Evolutionary conservation across 23 tunicate species (phyloP), one percentile per base, ranked within the genome.

Genomic region (Ascidia mentula): DNA sequence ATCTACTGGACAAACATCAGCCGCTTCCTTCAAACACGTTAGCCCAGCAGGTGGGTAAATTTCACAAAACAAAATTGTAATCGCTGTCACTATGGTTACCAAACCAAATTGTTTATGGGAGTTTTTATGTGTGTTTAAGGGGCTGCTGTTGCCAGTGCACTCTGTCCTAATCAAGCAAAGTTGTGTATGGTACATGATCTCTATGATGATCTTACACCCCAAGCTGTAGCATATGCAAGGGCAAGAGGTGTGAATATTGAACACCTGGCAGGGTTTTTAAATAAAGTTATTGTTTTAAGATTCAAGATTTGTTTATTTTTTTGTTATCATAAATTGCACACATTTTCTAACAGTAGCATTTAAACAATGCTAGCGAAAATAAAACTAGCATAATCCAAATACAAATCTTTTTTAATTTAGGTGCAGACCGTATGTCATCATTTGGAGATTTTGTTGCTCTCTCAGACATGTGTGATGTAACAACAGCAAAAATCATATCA

Each of bases 341-440:
- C n/a, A n/a, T n/a, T n/a, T n/a, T n/a, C n/a, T n/a, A n/a, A n/a
- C n/a, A n/a, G n/a, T n/a, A n/a, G n/a, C n/a, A n/a, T n/a, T n/a
- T n/a, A n/a, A n/a, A n/a, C n/a, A n/a, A n/a, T n/a, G n/a, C n/a
- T n/a, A n/a, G n/a, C n/a, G n/a, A n/a, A n/a, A n/a, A n/a, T n/a
- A n/a, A n/a, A n/a, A n/a, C n/a, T n/a, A n/a, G n/a, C n/a, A n/a
- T n/a, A n/a, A n/a, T n/a, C n/a, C n/a, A n/a, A n/a, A n/a, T n/a
- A n/a, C n/a, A n/a, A n/a, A 45, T 28, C 45, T 34, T 30, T 79
- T 39, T 69, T 61, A 0, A 31, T 46, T 26, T 31, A 90, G 96
- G 96, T 72, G 96, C 96, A 0, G 97, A 92, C 59, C 78, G 97
- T 46, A 92, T 92, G 97, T 92, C 97, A 7, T 92, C 97, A 35